These are phyloP conservation scores for Apostichopus californicus DNA, from an alignment of 35 echinoderm and acorn worm genomes.

Conservation along the genomic window DNA sequence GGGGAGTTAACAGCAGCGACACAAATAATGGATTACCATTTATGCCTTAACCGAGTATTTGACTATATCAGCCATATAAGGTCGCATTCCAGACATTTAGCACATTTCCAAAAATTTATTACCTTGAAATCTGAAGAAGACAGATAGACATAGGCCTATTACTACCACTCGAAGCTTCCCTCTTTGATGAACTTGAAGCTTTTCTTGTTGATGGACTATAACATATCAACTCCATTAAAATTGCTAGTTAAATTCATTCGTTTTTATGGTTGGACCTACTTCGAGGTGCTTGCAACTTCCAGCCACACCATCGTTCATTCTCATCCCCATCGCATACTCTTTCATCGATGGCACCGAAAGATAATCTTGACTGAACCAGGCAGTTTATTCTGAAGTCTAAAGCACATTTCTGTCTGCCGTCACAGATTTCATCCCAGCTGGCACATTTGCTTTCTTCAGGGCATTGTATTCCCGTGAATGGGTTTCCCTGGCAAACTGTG, in stretches of 20 bases:
- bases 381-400: conserved; percentile 48
- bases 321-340: conserved; percentile 85
- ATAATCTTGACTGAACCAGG: conserved; percentile 60
- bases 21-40: no score
- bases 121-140: no score
- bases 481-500: conserved; percentile 55
- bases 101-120: no score
- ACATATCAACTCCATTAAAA: not conserved
- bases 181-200: no score
- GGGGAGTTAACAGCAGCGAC: no score
- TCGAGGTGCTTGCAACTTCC: conserved; percentile 69
- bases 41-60: no score
- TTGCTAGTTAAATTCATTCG: not conserved
- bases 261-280: conserved; percentile 51
- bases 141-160: no score
- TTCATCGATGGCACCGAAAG: conserved; percentile 67
- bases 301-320: conserved; percentile 82
- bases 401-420: conserved; percentile 68
- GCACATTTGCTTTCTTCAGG: conserved; percentile 74
- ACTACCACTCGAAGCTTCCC: no score
- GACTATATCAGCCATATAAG: no score
- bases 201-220: no score
- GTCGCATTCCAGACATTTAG: no score
- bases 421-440: conserved; percentile 75
- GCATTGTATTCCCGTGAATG: conserved; percentile 55